Evolutionary conservation across 1,140 invertebrate species (phyloP), one percentile per base, ranked within the genome.

Genomic region (Trichomalopsis sarcophagae): DNA sequence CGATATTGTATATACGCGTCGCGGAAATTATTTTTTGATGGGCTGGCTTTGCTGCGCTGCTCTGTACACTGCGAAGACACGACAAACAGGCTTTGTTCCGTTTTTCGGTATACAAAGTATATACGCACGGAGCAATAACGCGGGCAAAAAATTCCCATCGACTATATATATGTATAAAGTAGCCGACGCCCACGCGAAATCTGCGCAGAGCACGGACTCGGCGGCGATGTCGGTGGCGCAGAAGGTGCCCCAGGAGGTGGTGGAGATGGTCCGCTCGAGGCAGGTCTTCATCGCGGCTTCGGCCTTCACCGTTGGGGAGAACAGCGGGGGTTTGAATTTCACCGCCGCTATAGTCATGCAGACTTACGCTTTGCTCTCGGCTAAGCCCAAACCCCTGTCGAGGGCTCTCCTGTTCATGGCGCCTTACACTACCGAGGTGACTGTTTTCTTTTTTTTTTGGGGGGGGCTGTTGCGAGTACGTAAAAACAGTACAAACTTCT

Each of bases 371-470:
- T 96, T 98, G 88, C 93, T 98, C 78, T 95, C 96, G 10, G 95
- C 96, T 0, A 95, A 95, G 79, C 97, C 97, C 2, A 94, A 95
- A 86, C 96, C 96, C 89, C 92, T 97, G 3, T 97, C 96, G 85
- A 94, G 97, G 88, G 97, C 96, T 0, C 94, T 97, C 62, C 91
- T 98, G 1, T 99, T 98, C 89, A 95, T 97, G 55, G 95, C 97
- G 7, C 98, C 98, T 2, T 99, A 97, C 90, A 96, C 96, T 4
- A 92, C 93, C 50, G 95, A 96, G 91, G 96, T 97, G 93, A 71
- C 3, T 7, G 6, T 21, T 13, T 75, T n/a, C n/a, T n/a, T n/a
- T n/a, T n/a, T n/a, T n/a, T n/a, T n/a, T n/a, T n/a, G n/a, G n/a
- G n/a, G n/a, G n/a, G n/a, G n/a, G n/a, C n/a, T n/a, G n/a, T n/a